These are phyloP conservation scores for Sarcophaga variegata DNA, from an alignment of 2,888 invertebrate species.

Conservation along the genomic window DNA sequence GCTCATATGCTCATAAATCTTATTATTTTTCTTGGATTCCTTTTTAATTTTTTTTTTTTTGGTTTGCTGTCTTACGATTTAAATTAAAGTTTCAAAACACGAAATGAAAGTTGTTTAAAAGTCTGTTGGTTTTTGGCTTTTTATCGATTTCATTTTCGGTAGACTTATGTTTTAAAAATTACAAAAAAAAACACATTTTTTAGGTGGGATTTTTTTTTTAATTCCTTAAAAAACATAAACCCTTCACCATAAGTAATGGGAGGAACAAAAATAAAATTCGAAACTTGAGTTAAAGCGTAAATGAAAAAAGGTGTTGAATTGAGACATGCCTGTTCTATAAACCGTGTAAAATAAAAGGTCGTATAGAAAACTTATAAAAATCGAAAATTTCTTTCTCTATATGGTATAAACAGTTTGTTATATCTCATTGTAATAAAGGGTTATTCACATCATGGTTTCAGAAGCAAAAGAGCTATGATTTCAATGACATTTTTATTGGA, in stretches of 20 bases:
- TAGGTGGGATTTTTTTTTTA: constrained; percentile 19
- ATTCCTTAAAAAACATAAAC: background rate
- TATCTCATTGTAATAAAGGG: too few species aligned
- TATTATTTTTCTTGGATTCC: background rate
- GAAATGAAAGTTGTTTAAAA: constrained; percentile 58
- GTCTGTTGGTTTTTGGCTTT: constrained; percentile 16
- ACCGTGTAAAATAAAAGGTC: too few species aligned
- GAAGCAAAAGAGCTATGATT: too few species aligned
- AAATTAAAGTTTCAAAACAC: constrained; percentile 60
- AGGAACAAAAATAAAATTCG: background rate
- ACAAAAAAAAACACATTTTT: constrained; percentile 32
- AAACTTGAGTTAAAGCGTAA: too few species aligned
- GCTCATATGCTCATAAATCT: constrained; percentile 35
- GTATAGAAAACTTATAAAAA: too few species aligned
- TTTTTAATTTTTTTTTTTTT: background rate
- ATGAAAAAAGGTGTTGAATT: too few species aligned
- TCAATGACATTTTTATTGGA: too few species aligned
- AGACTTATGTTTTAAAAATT: constrained; percentile 3
- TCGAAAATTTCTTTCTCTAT: too few species aligned
- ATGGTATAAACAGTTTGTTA: too few species aligned
- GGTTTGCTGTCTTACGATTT: background rate
- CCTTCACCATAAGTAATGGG: background rate
- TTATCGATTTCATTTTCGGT: constrained; percentile 14
- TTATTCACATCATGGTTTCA: too few species aligned
- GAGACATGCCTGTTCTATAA: too few species aligned